A percentile compares a stretch with the other conserved stretches of the same genome.
Conservation (phyloP, 92 coral and sea anemone genomes). For the Zoanthus gigantus region DNA sequence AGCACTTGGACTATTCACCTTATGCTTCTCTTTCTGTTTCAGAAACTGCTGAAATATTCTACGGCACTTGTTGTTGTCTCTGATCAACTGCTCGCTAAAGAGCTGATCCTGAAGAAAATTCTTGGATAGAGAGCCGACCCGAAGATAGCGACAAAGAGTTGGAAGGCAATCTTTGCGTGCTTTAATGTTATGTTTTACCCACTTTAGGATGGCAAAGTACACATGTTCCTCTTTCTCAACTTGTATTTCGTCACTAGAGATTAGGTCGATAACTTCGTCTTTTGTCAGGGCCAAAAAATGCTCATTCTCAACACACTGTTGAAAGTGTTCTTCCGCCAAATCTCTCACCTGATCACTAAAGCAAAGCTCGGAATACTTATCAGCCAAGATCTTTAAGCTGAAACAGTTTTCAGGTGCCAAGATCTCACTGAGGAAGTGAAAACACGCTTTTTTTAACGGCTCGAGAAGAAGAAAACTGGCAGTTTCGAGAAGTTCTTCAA, state of each 20-base stretch:
- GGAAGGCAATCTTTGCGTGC: constrained; percentile 39
- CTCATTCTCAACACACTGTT: constrained; percentile 38
- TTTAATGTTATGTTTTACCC: constrained; percentile 46
- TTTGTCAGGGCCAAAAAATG: constrained; percentile 30
- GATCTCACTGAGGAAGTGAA: constrained; percentile 47
- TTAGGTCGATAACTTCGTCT: constrained; percentile 41
- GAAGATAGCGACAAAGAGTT: constrained; percentile 33
- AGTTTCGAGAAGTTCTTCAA: constrained; percentile 40
- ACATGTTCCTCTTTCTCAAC: constrained; percentile 54
- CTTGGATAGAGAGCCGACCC: constrained; percentile 33
- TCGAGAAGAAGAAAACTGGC: constrained; percentile 44
- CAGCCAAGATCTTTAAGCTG: constrained; percentile 45
- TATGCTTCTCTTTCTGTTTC: constrained; percentile 47
- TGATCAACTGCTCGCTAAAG: constrained; percentile 26
- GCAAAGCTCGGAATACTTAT: constrained; percentile 43
- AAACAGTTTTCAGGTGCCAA: constrained; percentile 44
- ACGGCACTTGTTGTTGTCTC: constrained; percentile 37
- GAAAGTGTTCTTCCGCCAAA: constrained; percentile 36
- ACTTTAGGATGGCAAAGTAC: constrained; percentile 42
- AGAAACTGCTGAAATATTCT: constrained; percentile 46
- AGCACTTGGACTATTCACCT: constrained; percentile 9
- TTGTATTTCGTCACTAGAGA: constrained; percentile 44
- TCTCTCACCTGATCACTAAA: constrained; percentile 45
- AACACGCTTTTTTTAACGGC: constrained; percentile 42
- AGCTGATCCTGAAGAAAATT: constrained; percentile 43